Base-by-base conservation (phyloP, 30 jellyfish, hydroid and myxozoan genomes). In the Pseudorhiza aurosa region DNA sequence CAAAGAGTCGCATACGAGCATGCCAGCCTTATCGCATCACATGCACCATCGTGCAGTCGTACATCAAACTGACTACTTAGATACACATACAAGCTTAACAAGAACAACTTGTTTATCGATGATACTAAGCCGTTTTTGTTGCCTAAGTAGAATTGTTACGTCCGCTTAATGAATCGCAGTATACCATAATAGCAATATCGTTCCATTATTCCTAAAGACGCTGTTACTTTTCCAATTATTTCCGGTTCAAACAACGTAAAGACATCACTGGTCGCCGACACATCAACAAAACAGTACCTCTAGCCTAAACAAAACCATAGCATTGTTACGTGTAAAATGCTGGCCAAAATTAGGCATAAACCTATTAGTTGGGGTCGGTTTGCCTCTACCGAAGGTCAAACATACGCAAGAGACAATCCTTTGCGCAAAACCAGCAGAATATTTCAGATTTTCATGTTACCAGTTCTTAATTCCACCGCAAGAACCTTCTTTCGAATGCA, bases 301-400 rank as follows among this genome's bases (percentile, higher is more conserved):
- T 72, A 51, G 86, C 72, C 86, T 72, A 55, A 72, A 72, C 86
- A 72, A 72, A 72, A 53, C 86, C 75, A 72, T 51, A 2, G 29
- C 86, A 72, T 72, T 72, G 86, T 72, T 22, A 10, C 31, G n/a
- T 11, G 40, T 24, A 72, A 19, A 56, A 18, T 33, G 25, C n/a
- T 18, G 75, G 24, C 42, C 42, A 65, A 55, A 55, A 50, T 39
- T 36, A 55, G 68, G 68, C 30, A 32, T 53, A 72, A 72, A 44
- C 86, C 75, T 43, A 72, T 72, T 50, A 72, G 58, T 19, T 59
- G 18, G 75, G 49, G 49, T 35, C 59, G 32, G 32, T 40, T 35
- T 25, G n/a, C n/a, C n/a, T n/a, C n/a, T n/a, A n/a, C n/a, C n/a
- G n/a, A n/a, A n/a, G n/a, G n/a, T n/a, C n/a, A n/a, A n/a, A n/a